Percentiles rank a stretch among this genome's conserved stretches.
These are phyloP conservation scores for Peromyscus attwateri DNA, from an alignment of 2,797 vertebrate species.

Conservation along the genomic window DNA sequence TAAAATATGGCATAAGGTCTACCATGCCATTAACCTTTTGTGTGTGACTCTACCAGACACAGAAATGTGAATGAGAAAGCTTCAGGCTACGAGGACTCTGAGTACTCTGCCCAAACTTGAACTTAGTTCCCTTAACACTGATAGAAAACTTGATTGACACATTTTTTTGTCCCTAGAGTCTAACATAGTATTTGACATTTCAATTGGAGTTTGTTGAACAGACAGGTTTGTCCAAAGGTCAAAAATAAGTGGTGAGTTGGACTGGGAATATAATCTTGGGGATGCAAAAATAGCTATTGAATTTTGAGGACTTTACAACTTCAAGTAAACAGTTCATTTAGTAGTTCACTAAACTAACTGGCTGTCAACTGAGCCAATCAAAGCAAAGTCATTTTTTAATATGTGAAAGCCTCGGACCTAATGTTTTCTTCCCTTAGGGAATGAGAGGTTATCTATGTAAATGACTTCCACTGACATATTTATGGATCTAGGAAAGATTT, in stretches of 20 bases:
- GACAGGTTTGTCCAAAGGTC: conserved; percentile 2
- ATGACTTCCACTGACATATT: not conserved
- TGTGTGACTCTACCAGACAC: not conserved
- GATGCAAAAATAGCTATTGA: not conserved
- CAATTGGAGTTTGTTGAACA: not conserved
- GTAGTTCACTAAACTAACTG: not conserved
- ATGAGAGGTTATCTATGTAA: not conserved
- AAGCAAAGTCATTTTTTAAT: not conserved
- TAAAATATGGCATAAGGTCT: not conserved
- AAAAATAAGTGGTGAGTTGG: not conserved
- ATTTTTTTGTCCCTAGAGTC: not conserved
- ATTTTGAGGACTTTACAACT: not conserved
- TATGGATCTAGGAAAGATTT: not conserved
- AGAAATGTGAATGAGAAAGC: not conserved
- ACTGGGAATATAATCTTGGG: not conserved
- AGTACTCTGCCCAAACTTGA: not conserved
- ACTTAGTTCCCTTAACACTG: not conserved
- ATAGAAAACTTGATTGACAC: not conserved
- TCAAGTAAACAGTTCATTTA: not conserved
- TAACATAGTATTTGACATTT: not conserved
- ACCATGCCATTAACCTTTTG: not conserved
- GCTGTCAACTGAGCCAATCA: not conserved
- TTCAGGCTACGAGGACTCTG: not conserved
- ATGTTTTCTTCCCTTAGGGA: not conserved
- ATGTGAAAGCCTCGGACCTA: not conserved